Conservation (phyloP, 2,113 vertebrate species). For the Ciconia maguari region DNA sequence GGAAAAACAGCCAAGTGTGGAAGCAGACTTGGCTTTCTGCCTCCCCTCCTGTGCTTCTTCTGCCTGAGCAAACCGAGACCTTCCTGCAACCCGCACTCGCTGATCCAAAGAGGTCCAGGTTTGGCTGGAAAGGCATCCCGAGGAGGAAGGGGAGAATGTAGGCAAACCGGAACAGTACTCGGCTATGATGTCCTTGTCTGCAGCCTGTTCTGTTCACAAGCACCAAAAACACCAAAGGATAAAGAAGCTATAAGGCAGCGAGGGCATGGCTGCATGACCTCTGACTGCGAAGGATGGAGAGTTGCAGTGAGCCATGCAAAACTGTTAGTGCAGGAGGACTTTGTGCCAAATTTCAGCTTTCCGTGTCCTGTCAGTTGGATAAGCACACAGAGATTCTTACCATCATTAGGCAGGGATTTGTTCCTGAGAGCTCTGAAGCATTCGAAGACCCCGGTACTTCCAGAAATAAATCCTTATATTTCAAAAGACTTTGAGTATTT, state of each 20-base stretch:
- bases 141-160: background rate
- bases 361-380: background rate
- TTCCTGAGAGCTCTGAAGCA: background rate
- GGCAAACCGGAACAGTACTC: background rate
- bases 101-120: background rate
- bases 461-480: background rate
- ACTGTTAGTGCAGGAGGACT: background rate
- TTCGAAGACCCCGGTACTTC: background rate
- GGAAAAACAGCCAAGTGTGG: slow-evolving; percentile 20
- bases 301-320: background rate
- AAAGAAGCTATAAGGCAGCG: background rate
- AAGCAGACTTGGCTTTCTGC: background rate
- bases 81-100: background rate
- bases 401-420: background rate
- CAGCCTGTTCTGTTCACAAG: background rate
- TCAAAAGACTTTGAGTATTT: background rate
- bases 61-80: background rate
- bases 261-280: background rate
- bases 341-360: background rate
- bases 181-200: background rate
- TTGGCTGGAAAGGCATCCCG: background rate
- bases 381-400: background rate
- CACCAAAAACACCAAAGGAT: background rate
- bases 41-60: background rate
- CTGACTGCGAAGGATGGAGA: fast-evolving